Evolutionary conservation across 2,113 vertebrate genomes (phyloP).

Genomic region (Gambusia affinis): DNA sequence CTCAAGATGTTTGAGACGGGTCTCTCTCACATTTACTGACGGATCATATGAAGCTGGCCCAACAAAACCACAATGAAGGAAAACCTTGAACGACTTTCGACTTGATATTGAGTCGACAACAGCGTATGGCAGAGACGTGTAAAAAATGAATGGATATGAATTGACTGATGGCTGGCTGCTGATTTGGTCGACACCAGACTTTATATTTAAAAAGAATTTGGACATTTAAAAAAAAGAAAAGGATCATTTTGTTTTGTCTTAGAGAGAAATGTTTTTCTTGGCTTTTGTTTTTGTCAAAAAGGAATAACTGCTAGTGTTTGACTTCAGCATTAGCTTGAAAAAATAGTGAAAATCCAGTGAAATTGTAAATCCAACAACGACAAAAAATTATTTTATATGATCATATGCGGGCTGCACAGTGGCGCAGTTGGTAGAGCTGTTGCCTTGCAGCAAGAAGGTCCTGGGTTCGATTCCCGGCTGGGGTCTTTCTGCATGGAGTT

Average conservation of each 20-base stretch:
- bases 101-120: conserved; percentile 18
- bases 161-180: not conserved
- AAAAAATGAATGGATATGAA: not conserved
- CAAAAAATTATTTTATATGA: not conserved
- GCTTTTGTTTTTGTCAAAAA: not conserved
- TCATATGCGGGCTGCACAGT: not conserved
- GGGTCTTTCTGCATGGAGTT: too few relatives aligned
- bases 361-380: not conserved
- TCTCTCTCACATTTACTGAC: not conserved
- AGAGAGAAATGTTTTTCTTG: not conserved
- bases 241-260: conserved; percentile 17
- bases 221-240: conserved; percentile 8
- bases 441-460: too few relatives aligned
- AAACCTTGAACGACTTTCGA: not conserved
- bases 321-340: conserved; percentile 1
- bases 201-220: not conserved
- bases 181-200: conserved; percentile 4
- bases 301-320: not conserved
- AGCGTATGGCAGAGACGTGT: not conserved
- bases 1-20: conserved; percentile 87
- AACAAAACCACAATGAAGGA: conserved; percentile 12
- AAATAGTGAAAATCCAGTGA: not conserved
- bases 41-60: conserved; percentile 21
- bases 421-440: too few relatives aligned
- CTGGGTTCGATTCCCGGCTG: too few relatives aligned